Evolutionary conservation across 2,797 vertebrate species (phyloP).

Genomic region (Cynopterus sphinx): DNA sequence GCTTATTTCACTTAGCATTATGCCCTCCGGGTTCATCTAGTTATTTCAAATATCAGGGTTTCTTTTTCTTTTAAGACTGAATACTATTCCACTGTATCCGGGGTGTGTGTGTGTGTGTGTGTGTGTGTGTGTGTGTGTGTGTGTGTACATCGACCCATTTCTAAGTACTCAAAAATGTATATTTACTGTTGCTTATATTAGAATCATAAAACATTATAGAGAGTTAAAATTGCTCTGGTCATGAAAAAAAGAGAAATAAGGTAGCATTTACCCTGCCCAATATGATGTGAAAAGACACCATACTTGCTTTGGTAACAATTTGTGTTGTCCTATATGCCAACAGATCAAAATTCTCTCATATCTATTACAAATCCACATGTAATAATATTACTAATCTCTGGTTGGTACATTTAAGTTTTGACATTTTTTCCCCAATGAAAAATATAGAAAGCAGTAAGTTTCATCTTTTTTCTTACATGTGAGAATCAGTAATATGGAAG

Average conservation of each 20-base stretch:
- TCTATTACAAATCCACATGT: background rate
- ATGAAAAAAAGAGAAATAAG: background rate
- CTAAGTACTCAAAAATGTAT: background rate
- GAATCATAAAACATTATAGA: slow-evolving; percentile 29
- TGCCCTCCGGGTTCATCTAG: background rate
- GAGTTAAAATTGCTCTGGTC: background rate
- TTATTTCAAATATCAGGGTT: background rate
- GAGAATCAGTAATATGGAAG: background rate
- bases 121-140: background rate
- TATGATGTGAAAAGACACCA: background rate
- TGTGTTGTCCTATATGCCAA: background rate
- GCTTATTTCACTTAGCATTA: background rate
- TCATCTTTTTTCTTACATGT: background rate
- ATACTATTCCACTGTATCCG: background rate
- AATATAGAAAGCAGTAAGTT: background rate
- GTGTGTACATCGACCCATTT: background rate
- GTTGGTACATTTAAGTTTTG: background rate
- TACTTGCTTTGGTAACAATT: slow-evolving; percentile 4
- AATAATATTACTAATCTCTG: background rate
- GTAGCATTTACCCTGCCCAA: background rate
- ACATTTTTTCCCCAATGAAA: background rate
- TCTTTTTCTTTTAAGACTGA: background rate
- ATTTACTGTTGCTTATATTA: slow-evolving; percentile 45
- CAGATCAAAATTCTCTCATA: background rate
- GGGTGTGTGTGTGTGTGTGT: background rate